Percentiles rank a stretch among this genome's conserved stretches.
These are phyloP conservation scores for Anodontia alba DNA, from an alignment of 2,888 invertebrate species.

Conservation along the genomic window DNA sequence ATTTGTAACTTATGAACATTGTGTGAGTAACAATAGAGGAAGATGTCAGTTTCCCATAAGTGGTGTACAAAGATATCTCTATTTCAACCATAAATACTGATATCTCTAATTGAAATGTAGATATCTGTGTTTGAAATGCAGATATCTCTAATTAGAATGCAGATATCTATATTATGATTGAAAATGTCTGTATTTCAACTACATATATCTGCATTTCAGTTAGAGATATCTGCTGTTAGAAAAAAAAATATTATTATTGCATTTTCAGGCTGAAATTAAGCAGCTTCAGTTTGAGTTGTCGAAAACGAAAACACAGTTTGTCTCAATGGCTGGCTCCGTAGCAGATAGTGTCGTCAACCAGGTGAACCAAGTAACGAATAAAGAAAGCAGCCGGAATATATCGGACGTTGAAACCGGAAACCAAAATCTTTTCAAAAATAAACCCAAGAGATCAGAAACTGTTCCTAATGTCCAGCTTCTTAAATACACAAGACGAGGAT, in stretches of 20 bases:
- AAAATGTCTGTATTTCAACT: too few species aligned
- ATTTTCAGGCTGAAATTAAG: slow-evolving; percentile 62
- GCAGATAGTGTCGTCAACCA: slow-evolving; percentile 38
- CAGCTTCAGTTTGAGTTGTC: slow-evolving; percentile 61
- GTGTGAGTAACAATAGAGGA: too few species aligned
- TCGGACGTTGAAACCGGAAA: neutral
- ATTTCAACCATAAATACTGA: too few species aligned
- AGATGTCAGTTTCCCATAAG: too few species aligned
- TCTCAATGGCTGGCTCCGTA: slow-evolving; percentile 46
- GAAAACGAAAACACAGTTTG: slow-evolving; percentile 57
- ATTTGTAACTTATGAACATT: too few species aligned
- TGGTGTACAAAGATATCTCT: too few species aligned
- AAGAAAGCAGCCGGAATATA: neutral
- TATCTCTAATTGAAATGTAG: too few species aligned
- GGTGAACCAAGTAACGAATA: neutral
- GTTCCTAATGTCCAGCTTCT: neutral
- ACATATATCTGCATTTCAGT: too few species aligned
- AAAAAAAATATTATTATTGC: neutral
- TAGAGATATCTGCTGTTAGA: too few species aligned
- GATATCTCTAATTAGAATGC: too few species aligned
- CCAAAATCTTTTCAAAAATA: neutral
- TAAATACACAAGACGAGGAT: neutral
- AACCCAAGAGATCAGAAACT: neutral
- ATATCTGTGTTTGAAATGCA: too few species aligned
- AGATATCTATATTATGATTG: too few species aligned